These are phyloP conservation scores for Tricholaema leucomelas DNA, from an alignment of 2,113 vertebrate species.

Conservation along the genomic window DNA sequence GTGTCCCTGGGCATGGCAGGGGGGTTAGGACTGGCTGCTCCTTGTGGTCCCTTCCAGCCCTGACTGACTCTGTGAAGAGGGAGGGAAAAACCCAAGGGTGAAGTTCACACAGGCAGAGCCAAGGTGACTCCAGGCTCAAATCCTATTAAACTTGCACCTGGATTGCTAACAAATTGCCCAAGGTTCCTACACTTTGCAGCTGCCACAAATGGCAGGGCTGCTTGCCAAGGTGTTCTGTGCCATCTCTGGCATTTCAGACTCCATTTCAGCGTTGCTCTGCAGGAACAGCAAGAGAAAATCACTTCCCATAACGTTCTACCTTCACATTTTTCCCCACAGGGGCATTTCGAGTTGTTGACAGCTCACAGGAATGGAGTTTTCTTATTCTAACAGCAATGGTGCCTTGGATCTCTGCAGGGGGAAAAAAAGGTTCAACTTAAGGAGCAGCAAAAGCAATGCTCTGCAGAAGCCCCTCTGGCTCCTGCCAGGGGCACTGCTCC, in stretches of 20 bases:
- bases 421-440: not conserved
- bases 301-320: not conserved
- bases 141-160: not conserved
- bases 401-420: not conserved
- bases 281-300: not conserved
- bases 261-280: accelerated
- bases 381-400: not conserved
- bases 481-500: not conserved
- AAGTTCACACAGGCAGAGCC: not conserved
- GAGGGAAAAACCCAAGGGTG: not conserved
- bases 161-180: not conserved
- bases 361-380: not conserved
- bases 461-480: not conserved
- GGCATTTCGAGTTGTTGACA: not conserved
- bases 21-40: too few relatives aligned
- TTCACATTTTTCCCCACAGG: not conserved
- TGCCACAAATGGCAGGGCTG: not conserved
- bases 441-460: accelerated
- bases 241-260: not conserved
- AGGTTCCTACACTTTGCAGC: not conserved
- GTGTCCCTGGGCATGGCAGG: too few relatives aligned
- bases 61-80: too few relatives aligned
- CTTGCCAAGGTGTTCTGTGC: not conserved
- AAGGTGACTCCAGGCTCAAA: not conserved
- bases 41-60: too few relatives aligned